Conservation (phyloP, 1,140 invertebrate species). For the Spodoptera frugiperda region DNA sequence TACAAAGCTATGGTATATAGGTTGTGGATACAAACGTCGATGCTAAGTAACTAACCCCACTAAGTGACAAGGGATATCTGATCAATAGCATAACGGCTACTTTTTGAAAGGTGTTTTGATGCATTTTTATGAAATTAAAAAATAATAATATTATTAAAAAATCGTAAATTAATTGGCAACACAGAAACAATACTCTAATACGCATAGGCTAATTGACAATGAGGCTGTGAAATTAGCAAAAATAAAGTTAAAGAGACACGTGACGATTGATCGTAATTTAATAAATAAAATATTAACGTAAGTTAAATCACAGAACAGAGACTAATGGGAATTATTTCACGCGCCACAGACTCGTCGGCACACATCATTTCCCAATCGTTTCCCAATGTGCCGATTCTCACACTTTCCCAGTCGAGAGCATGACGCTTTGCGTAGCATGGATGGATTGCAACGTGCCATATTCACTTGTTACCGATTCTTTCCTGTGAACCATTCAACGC, state of each 20-base stretch:
- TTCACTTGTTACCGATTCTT: constrained; percentile 25
- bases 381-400: constrained; percentile 18
- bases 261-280: constrained; percentile 79
- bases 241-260: constrained; percentile 80
- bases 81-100: constrained; percentile 83
- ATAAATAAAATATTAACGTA: constrained; percentile 71
- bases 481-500: constrained; percentile 35
- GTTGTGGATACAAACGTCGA: constrained; percentile 59
- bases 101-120: constrained; percentile 85
- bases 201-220: constrained; percentile 85
- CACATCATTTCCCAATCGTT: constrained; percentile 28
- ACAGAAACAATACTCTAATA: constrained; percentile 85
- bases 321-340: constrained; percentile 60
- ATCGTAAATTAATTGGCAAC: constrained; percentile 81
- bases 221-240: constrained; percentile 86
- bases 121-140: constrained; percentile 82
- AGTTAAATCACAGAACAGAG: constrained; percentile 69
- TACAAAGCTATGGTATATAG: constrained; percentile 60
- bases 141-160: constrained; percentile 70
- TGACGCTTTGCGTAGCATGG: constrained; percentile 2
- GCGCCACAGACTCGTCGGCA: constrained; percentile 39
- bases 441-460: constrained; percentile 11
- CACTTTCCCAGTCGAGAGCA: constrained; percentile 12
- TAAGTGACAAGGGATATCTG: constrained; percentile 76
- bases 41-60: constrained; percentile 67